phyloP scores from a whole-genome alignment of 2,797 vertebrate species.

The Heteromormyrus szaboi region DNA sequence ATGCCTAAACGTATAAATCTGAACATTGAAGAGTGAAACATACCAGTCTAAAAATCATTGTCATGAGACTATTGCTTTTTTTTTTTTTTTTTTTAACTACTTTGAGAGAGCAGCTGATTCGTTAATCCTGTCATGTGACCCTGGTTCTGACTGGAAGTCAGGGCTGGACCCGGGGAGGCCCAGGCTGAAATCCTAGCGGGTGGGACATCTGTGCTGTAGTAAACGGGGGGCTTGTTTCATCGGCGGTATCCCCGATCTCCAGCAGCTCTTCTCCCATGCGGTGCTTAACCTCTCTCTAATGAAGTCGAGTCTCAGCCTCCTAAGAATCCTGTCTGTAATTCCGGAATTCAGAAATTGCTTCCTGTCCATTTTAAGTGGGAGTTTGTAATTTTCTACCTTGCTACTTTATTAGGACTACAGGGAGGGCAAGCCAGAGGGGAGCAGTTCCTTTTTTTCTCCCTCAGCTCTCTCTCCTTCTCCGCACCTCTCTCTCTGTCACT shows the following conservation, averaged over 20 bases:
- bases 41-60: background rate
- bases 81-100: background rate
- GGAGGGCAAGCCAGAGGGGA: background rate
- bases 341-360: constrained; percentile 36
- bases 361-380: constrained; percentile 25
- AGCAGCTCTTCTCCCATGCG: background rate
- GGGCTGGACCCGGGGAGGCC: background rate
- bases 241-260: background rate
- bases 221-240: constrained; percentile 8
- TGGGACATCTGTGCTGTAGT: constrained; percentile 23
- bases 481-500: background rate
- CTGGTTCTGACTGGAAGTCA: constrained; percentile 12
- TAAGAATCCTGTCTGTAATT: constrained; percentile 20
- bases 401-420: constrained; percentile 11
- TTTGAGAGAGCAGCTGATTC: background rate
- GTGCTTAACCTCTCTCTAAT: constrained; percentile 20
- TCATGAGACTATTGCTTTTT: constrained; percentile 19
- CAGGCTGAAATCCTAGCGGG: constrained; percentile 10
- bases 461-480: background rate
- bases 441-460: background rate
- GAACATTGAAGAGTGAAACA: background rate
- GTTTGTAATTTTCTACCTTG: constrained; percentile 13
- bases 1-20: background rate
- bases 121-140: constrained; percentile 25
- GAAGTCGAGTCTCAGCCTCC: constrained; percentile 10